These are phyloP conservation scores for Lysandra coridon DNA, from an alignment of 2,888 invertebrate genomes.

Conservation along the genomic window DNA sequence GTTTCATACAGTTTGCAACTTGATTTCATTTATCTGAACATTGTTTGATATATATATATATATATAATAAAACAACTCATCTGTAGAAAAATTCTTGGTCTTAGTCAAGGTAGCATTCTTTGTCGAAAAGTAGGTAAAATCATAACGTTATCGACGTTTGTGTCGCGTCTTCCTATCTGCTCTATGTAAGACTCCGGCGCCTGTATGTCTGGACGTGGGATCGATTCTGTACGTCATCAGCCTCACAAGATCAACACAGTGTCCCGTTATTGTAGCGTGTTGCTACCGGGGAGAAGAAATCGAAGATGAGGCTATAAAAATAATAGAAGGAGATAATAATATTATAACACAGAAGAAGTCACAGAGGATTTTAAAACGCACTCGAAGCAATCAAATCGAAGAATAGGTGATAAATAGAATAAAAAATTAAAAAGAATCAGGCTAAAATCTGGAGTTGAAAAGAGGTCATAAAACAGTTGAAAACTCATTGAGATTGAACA, in stretches of 20 bases:
- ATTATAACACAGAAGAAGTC: too few relatives aligned
- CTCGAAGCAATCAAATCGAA: too few relatives aligned
- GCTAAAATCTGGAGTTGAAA: too few relatives aligned
- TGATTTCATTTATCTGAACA: background rate
- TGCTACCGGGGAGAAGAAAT: background rate
- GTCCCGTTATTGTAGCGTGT: background rate
- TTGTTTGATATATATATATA: too few relatives aligned
- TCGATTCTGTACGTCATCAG: background rate
- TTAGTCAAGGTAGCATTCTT: too few relatives aligned
- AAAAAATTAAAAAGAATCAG: background rate
- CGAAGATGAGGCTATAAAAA: background rate
- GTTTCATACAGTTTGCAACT: background rate
- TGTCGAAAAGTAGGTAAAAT: background rate
- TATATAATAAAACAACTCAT: too few relatives aligned
- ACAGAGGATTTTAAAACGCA: too few relatives aligned
- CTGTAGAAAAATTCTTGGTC: too few relatives aligned
- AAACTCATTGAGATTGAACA: too few relatives aligned
- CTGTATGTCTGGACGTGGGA: background rate
- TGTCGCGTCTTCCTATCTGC: background rate
- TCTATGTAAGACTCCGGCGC: constrained; percentile 9
- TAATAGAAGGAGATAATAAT: background rate
- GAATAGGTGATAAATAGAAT: background rate
- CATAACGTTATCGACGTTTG: background rate
- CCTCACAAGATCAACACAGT: background rate
- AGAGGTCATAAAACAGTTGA: too few relatives aligned